A percentile compares a stretch with the other conserved stretches of the same genome.
phyloP scores from a whole-genome alignment of 1,140 invertebrate species.

The Bactericera cockerelli region DNA sequence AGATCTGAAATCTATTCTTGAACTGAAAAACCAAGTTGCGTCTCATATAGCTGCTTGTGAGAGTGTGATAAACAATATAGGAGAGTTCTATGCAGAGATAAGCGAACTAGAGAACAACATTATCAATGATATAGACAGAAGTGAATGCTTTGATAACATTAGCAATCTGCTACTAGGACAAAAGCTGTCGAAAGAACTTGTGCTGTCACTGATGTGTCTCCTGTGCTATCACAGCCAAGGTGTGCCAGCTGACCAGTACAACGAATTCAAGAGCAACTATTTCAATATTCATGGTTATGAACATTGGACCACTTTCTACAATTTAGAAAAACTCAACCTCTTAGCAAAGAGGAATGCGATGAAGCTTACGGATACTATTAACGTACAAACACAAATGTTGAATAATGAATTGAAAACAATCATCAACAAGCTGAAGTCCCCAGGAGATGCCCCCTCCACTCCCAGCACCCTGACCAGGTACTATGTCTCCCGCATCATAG shows the following conservation, averaged over 20 bases:
- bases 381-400: not conserved
- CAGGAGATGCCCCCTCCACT: not conserved
- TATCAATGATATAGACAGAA: not conserved
- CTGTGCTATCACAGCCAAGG: not conserved
- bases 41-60: not conserved
- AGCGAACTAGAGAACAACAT: not conserved
- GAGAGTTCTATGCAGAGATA: not conserved
- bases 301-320: not conserved
- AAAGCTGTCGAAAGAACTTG: not conserved
- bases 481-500: not conserved
- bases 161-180: not conserved
- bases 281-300: conserved; percentile 2
- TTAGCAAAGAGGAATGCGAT: not conserved
- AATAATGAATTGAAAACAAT: conserved; percentile 6
- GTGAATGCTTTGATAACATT: not conserved
- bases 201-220: not conserved
- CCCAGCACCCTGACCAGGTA: not conserved
- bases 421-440: not conserved
- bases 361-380: not conserved
- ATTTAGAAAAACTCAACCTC: conserved; percentile 2
- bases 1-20: not conserved
- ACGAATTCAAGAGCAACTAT: not conserved
- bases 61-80: not conserved
- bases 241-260: not conserved
- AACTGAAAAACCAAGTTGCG: not conserved